phyloP scores from a whole-genome alignment of 30 jellyfish, hydroid and myxozoan genomes.

The Sanderia malayensis region DNA sequence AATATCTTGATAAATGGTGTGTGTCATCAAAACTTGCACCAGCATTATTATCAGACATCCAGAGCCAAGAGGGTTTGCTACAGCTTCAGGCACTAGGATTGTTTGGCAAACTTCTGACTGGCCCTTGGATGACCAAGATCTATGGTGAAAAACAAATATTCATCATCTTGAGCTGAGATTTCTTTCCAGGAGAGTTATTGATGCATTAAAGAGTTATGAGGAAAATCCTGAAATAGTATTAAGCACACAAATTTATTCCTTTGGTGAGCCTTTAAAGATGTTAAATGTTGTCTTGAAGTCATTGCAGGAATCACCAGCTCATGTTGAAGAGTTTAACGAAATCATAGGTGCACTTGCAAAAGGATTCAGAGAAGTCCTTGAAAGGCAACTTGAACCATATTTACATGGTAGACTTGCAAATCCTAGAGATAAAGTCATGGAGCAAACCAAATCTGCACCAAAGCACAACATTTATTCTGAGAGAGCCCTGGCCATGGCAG shows the following conservation, averaged over 20 bases:
- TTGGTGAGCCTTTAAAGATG: too few species aligned
- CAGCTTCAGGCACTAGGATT: conserved; percentile 3
- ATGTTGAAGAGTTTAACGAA: not conserved
- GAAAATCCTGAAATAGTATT: not conserved
- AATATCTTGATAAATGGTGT: not conserved
- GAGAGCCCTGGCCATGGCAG: conserved; percentile 5
- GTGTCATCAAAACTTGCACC: not conserved
- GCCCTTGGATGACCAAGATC: conserved; percentile 2
- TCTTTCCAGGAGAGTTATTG: conserved; percentile 7
- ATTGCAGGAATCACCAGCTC: conserved; percentile 2
- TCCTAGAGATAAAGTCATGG: not conserved
- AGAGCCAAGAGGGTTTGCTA: not conserved
- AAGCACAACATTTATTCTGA: not conserved
- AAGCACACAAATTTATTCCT: not conserved
- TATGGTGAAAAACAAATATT: conserved; percentile 2
- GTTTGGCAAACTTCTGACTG: conserved; percentile 1
- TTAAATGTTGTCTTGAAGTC: too few species aligned
- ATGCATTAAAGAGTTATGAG: not conserved
- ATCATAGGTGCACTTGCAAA: not conserved
- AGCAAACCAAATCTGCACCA: conserved; percentile 3
- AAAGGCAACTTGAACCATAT: conserved; percentile 9
- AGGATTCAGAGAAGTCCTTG: not conserved
- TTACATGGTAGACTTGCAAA: not conserved
- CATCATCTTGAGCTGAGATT: not conserved
- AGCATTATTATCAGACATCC: not conserved